phyloP scores from a whole-genome alignment of 1,140 invertebrate genomes.

The Cyphomyrmex costatus region DNA sequence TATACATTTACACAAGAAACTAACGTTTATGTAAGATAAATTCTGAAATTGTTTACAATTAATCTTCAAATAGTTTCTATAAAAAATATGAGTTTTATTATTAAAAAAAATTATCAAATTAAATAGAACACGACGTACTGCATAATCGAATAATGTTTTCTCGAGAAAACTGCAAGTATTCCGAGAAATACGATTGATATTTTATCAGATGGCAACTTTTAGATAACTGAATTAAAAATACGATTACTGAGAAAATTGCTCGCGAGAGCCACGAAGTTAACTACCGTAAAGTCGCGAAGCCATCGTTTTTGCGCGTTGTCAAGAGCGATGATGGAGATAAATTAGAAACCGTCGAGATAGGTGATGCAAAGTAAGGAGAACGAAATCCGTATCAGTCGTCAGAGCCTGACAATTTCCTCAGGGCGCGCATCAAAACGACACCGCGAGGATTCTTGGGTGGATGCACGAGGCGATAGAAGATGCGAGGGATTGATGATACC shows the following conservation, averaged over 20 bases:
- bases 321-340: constrained; percentile 60
- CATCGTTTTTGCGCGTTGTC: constrained; percentile 22
- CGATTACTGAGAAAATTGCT: constrained; percentile 31
- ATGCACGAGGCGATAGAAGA: constrained; percentile 40
- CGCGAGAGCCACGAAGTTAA: background rate
- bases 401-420: constrained; percentile 54
- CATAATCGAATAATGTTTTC: background rate
- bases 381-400: constrained; percentile 62
- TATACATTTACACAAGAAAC: background rate
- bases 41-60: background rate
- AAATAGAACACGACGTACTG: background rate
- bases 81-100: background rate
- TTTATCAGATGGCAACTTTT: constrained; percentile 51
- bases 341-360: constrained; percentile 64
- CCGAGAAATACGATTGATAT: constrained; percentile 23
- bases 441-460: constrained; percentile 22
- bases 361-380: constrained; percentile 16
- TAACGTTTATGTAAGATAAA: background rate
- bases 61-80: background rate
- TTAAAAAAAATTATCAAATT: background rate
- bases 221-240: constrained; percentile 41
- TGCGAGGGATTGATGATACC: constrained; percentile 54
- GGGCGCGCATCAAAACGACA: constrained; percentile 28
- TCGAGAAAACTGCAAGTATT: background rate
- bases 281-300: background rate